phyloP scores from a whole-genome alignment of 2,113 vertebrate genomes.

The Salvelinus namaycush region DNA sequence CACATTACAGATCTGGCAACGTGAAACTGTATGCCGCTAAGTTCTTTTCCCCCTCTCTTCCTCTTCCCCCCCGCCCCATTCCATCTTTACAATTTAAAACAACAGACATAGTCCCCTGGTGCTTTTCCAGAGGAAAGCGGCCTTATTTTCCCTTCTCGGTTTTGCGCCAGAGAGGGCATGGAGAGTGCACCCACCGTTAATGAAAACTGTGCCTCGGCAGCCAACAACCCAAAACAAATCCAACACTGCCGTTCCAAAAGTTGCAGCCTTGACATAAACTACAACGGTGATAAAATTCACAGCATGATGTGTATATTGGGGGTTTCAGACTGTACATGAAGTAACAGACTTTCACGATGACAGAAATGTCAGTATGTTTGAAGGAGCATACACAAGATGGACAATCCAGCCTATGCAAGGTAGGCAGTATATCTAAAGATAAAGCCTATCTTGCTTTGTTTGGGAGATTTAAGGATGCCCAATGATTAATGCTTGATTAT shows the following conservation, averaged over 20 bases:
- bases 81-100: conserved; percentile 57
- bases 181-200: conserved; percentile 60
- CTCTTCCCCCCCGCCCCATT: conserved; percentile 31
- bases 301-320: too few relatives aligned
- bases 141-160: conserved; percentile 46
- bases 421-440: conserved; percentile 32
- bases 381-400: too few relatives aligned
- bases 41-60: conserved; percentile 41
- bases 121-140: conserved; percentile 65
- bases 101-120: conserved; percentile 68
- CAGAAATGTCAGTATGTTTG: too few relatives aligned
- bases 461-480: too few relatives aligned
- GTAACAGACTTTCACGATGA: too few relatives aligned
- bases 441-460: too few relatives aligned
- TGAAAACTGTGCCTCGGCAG: conserved; percentile 48
- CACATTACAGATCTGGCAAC: conserved; percentile 68
- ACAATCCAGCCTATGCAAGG: conserved; percentile 6
- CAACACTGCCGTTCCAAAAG: too few relatives aligned
- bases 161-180: conserved; percentile 67
- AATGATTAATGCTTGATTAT: too few relatives aligned
- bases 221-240: conserved; percentile 31
- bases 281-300: too few relatives aligned
- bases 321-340: too few relatives aligned
- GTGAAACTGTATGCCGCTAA: conserved; percentile 59
- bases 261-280: conserved; percentile 49